phyloP scores from a whole-genome alignment of 2,888 invertebrate species.

The Parnassius apollo region DNA sequence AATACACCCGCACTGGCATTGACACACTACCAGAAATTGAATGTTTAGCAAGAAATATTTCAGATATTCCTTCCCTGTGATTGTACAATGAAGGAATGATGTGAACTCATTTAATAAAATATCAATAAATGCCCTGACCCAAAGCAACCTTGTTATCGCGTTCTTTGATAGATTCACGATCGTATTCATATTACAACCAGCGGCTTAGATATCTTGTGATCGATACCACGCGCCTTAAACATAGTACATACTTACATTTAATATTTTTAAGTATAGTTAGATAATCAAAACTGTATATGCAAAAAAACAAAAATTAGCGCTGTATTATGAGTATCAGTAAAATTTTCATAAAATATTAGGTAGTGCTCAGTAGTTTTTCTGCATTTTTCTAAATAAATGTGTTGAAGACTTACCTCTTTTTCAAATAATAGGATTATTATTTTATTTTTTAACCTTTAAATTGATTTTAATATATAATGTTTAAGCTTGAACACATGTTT shows the following conservation, averaged over 20 bases:
- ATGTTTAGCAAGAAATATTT: too few relatives aligned
- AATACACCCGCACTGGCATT: too few relatives aligned
- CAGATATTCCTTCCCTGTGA: too few relatives aligned
- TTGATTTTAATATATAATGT: background rate
- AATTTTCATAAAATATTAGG: too few relatives aligned
- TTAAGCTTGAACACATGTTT: conserved; percentile 32
- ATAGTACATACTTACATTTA: background rate
- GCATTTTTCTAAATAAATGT: background rate
- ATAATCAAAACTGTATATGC: too few relatives aligned
- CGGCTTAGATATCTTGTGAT: conserved; percentile 9
- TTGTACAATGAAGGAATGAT: background rate
- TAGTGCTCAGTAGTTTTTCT: too few relatives aligned
- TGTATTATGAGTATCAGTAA: too few relatives aligned
- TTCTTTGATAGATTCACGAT: conserved; percentile 4
- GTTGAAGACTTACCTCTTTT: conserved; percentile 14
- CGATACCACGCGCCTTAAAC: conserved; percentile 8
- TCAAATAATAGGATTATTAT: background rate
- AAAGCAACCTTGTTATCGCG: conserved; percentile 16
- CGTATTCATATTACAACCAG: background rate
- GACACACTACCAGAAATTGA: too few relatives aligned
- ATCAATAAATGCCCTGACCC: conserved; percentile 25
- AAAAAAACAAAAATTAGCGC: too few relatives aligned
- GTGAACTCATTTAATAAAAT: conserved; percentile 5
- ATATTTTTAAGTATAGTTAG: too few relatives aligned
- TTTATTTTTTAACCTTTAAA: background rate